Evolutionary conservation across 2,113 vertebrate species (phyloP).

Genomic region (Bambusicola thoracicus): DNA sequence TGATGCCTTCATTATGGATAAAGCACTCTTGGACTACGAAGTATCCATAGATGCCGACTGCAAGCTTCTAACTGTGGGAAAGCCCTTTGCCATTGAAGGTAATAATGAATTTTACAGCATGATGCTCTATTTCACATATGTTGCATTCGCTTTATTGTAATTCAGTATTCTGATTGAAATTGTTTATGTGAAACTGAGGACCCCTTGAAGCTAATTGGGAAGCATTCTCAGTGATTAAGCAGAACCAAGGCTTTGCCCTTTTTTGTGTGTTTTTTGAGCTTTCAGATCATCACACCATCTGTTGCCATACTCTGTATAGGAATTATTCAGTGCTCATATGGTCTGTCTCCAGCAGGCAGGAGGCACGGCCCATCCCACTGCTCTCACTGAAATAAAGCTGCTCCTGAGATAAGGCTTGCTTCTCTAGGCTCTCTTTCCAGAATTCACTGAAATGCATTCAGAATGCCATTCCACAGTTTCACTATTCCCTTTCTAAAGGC

Average conservation of each 20-base stretch:
- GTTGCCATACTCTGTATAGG: not conserved
- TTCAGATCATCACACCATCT: conserved; percentile 2
- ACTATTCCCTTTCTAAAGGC: not conserved
- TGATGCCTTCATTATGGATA: conserved; percentile 99
- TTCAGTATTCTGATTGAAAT: conserved; percentile 1
- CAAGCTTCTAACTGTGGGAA: conserved; percentile 95
- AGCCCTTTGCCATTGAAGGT: conserved; percentile 99
- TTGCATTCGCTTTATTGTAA: not conserved
- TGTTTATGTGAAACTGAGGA: not conserved
- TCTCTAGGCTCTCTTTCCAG: not conserved
- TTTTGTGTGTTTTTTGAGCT: conserved; percentile 6
- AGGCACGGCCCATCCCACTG: not conserved
- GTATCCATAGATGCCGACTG: conserved; percentile 98
- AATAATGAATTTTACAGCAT: conserved; percentile 9
- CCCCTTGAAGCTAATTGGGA: not conserved
- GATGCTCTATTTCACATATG: not conserved
- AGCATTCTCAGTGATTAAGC: not conserved
- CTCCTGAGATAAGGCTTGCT: not conserved
- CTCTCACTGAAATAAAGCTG: not conserved
- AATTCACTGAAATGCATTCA: not conserved
- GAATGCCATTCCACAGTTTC: not conserved
- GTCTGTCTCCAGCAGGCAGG: not conserved
- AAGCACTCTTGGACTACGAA: conserved; percentile 98
- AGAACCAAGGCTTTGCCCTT: not conserved
- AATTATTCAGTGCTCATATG: not conserved